Conservation (phyloP, 1,140 invertebrate genomes). For the Caenorhabditis brenneri region DNA sequence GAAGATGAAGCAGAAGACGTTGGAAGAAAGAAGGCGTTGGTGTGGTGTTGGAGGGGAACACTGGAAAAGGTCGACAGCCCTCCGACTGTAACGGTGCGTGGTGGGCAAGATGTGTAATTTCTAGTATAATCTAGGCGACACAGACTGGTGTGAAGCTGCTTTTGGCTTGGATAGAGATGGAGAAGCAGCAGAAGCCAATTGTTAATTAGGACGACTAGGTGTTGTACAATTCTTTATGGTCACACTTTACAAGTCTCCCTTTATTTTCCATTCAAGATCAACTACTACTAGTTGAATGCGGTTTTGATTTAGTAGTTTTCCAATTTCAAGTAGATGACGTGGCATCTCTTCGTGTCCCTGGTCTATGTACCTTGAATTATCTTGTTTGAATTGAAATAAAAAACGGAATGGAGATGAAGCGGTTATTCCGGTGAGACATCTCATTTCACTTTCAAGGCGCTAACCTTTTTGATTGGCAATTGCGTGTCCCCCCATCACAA, state of each 20-base stretch:
- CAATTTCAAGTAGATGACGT: conserved; percentile 6
- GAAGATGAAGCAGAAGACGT: conserved; percentile 1
- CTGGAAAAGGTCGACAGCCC: conserved; percentile 35
- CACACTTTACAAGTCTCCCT: neutral
- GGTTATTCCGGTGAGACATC: conserved; percentile 33
- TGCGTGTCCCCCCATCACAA: conserved; percentile 15
- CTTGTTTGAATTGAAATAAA: neutral
- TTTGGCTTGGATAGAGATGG: neutral
- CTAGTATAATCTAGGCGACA: conserved; percentile 36
- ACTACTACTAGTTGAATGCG: neutral
- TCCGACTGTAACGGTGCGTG: conserved; percentile 36
- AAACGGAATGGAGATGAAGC: conserved; percentile 10
- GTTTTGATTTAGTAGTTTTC: neutral
- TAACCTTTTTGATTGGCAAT: conserved; percentile 41
- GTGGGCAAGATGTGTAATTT: conserved; percentile 38
- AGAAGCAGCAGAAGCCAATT: neutral
- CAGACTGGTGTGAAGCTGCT: conserved; percentile 39
- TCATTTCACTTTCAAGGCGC: conserved; percentile 41
- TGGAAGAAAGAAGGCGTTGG: neutral
- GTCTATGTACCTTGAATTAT: neutral
- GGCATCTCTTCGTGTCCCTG: conserved; percentile 6
- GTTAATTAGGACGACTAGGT: conserved; percentile 36
- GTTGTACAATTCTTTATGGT: conserved; percentile 35
- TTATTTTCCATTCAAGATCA: too few species aligned
- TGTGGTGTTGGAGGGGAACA: conserved; percentile 14